Evolutionary conservation across 2,113 vertebrate genomes (phyloP), one percentile per base, ranked within the genome.

Genomic region (Hyperopisus bebe): DNA sequence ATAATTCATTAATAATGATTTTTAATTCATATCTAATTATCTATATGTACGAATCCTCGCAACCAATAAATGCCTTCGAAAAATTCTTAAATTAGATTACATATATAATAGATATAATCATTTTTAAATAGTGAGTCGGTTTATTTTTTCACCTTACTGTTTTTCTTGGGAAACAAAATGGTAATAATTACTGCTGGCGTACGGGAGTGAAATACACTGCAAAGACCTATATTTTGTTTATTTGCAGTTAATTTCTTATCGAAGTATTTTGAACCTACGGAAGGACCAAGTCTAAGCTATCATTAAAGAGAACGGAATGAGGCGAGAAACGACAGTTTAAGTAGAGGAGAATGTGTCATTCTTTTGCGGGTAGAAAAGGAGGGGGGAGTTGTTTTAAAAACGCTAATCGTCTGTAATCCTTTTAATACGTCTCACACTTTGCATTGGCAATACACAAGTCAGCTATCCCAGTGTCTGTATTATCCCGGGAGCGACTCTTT

Each of bases 341-440:
- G 47, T 47, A 83, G 66, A 83, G 17, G 85, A 74, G 50, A 91
- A 90, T 90, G 90, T 89, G 70, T 82, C 89, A 86, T 86, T 86
- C 85, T 86, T 86, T 31, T 17, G 85, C 85, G 85, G 85, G 85
- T 51, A 27, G 46, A 51, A 86, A 48, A 86, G 48, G 85, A 19
- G 85, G 91, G 86, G 90, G 83, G 90, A 42, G 89, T 90, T 90
- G 91, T 93, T 92, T 92, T 91, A 90, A 93, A 93, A 92, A 86
- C 93, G 90, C 92, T 95, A 95, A 96, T 95, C 93, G 93, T 93
- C 93, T 95, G 94, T 96, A 95, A 96, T 96, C 95, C 95, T 94
- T 94, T 96, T 95, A 95, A 95, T 94, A 93, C 94, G 85, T 96
- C 95, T 95, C 94, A 94, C 95, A 94, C 95, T 93, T 94, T 90